phyloP scores from a whole-genome alignment of 2,113 vertebrate species.

The Onychorhynchus coronatus region DNA sequence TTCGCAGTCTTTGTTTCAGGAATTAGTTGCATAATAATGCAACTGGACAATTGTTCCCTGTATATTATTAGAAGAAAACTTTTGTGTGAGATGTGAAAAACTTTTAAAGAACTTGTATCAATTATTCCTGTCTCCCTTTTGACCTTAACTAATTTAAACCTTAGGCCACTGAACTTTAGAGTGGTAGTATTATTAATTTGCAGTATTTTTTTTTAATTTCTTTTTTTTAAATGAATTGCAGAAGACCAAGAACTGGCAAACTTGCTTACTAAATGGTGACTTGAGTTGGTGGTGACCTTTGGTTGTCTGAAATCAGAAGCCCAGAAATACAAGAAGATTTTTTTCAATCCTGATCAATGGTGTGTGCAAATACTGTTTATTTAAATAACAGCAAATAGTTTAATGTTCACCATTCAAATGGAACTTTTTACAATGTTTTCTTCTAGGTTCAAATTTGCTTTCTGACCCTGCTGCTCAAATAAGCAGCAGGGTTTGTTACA shows the following conservation, averaged over 20 bases:
- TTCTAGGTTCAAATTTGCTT: neutral
- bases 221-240: neutral
- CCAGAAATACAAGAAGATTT: conserved; percentile 9
- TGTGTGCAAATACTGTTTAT: neutral
- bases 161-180: neutral
- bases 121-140: neutral
- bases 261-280: neutral
- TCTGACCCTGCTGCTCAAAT: conserved; percentile 37
- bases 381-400: conserved; percentile 40
- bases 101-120: neutral
- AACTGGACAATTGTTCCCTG: neutral
- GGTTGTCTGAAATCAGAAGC: conserved; percentile 10
- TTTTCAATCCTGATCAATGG: neutral
- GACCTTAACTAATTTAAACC: neutral
- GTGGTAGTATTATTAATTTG: neutral
- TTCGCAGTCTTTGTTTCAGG: neutral
- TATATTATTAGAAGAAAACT: neutral
- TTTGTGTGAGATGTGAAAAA: neutral
- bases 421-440: neutral
- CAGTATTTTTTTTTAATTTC: neutral
- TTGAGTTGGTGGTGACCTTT: neutral
- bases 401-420: conserved; percentile 11
- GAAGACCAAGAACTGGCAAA: neutral
- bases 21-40: neutral
- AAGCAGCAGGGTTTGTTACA: conserved; percentile 41